Conservation (phyloP, 2,113 vertebrate species). For the Microtus ochrogaster region DNA sequence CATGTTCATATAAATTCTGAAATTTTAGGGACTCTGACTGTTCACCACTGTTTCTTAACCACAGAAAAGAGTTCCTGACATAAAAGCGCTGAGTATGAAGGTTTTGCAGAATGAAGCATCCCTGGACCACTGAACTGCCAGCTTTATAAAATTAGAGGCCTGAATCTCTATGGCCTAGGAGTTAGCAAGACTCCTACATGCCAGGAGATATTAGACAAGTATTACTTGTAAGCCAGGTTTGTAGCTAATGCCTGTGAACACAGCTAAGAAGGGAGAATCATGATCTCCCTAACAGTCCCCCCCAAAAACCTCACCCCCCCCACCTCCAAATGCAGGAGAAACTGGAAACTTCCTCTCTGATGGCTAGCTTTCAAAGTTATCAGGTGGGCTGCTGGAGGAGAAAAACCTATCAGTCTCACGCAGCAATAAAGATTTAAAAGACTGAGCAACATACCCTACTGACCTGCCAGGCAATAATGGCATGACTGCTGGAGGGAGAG, state of each 20-base stretch:
- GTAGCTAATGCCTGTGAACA: not conserved
- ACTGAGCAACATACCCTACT: not conserved
- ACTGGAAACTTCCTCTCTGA: not conserved
- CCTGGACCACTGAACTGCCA: not conserved
- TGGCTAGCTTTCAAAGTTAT: not conserved
- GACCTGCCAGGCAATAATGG: not conserved
- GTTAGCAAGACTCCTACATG: conserved; percentile 9
- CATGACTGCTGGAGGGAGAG: not conserved
- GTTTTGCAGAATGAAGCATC: conserved; percentile 14
- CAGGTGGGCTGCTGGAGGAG: not conserved
- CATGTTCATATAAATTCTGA: not conserved
- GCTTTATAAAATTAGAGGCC: not conserved
- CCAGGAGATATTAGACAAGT: not conserved
- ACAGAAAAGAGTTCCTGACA: not conserved
- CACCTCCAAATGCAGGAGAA: not conserved
- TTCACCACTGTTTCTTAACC: not conserved
- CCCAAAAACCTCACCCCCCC: not conserved
- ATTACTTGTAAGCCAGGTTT: not conserved
- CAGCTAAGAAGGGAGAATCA: not conserved
- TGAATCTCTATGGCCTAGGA: not conserved
- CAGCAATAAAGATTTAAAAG: not conserved
- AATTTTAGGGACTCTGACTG: not conserved
- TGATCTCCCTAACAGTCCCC: not conserved
- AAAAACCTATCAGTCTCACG: not conserved
- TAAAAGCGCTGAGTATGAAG: not conserved